A percentile compares a stretch with the other conserved stretches of the same genome.
Conservation (phyloP, 2,797 vertebrate species). For the Intellagama lesueurii region DNA sequence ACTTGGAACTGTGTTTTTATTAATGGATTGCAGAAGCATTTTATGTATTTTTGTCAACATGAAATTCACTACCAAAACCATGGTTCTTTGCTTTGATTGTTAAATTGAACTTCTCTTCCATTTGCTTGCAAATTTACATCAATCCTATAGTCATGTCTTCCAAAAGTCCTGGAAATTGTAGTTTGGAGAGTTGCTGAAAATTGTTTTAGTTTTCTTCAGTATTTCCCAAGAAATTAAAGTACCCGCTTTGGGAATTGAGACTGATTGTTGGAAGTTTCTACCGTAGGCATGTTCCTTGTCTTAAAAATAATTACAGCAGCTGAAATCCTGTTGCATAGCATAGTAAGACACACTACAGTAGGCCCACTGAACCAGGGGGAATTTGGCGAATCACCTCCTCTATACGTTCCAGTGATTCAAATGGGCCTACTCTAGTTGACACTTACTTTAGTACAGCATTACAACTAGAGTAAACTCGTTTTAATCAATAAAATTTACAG, state of each 20-base stretch:
- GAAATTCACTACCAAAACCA: no score
- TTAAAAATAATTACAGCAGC: neutral
- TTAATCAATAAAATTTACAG: no score
- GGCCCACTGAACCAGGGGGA: no score
- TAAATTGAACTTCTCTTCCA: neutral
- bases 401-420: no score
- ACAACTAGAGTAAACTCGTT: no score
- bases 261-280: neutral
- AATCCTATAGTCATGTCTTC: neutral
- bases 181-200: neutral
- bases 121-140: neutral
- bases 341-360: no score
- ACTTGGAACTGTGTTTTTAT: no score
- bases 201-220: neutral
- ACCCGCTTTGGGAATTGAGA: neutral
- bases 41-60: no score
- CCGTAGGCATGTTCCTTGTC: neutral
- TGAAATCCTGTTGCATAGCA: neutral
- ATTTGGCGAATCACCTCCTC: no score
- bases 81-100: neutral
- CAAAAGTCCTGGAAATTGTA: neutral
- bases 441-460: no score
- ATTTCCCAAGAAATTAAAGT: neutral
- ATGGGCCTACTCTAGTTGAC: no score
- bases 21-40: no score